Evolutionary conservation across 2,888 invertebrate genomes (phyloP).

Genomic region (Zygaena filipendulae): DNA sequence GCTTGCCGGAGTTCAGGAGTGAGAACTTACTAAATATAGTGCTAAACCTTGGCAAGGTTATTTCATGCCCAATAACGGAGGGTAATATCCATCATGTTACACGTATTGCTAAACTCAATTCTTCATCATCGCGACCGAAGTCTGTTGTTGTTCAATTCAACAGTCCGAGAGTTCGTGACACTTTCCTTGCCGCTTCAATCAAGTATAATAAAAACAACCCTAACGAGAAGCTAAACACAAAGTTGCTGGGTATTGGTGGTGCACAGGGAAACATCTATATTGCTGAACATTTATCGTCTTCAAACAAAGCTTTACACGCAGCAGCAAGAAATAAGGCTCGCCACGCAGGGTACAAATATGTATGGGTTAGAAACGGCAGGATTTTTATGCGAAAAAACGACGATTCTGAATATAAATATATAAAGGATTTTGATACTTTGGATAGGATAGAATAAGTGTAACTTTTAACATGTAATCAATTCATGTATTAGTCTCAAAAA

Average conservation of each 20-base stretch:
- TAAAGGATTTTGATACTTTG: not conserved
- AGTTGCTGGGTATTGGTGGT: conserved; percentile 16
- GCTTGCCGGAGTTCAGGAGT: conserved; percentile 16
- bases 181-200: conserved; percentile 12
- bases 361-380: conserved; percentile 4
- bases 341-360: conserved; percentile 1
- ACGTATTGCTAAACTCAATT: conserved; percentile 16
- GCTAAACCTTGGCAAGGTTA: conserved; percentile 7
- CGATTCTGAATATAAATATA: not conserved
- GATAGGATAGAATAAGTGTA: too few relatives aligned
- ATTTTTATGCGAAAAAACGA: conserved; percentile 4
- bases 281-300: not conserved
- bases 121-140: conserved; percentile 12
- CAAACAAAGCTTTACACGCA: conserved; percentile 1
- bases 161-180: conserved; percentile 14
- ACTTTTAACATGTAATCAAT: too few relatives aligned
- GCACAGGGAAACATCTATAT: not conserved
- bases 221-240: conserved; percentile 12
- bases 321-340: conserved; percentile 1
- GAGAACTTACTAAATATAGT: conserved; percentile 12
- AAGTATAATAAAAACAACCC: conserved; percentile 11
- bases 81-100: conserved; percentile 13
- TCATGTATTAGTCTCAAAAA: too few relatives aligned
- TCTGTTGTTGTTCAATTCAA: conserved; percentile 14
- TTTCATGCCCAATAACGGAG: conserved; percentile 8